A percentile compares a stretch with the other conserved stretches of the same genome.
These are phyloP conservation scores for Imbricaverruca yamaguchii DNA, from an alignment of 2,888 invertebrate species.

Conservation along the genomic window DNA sequence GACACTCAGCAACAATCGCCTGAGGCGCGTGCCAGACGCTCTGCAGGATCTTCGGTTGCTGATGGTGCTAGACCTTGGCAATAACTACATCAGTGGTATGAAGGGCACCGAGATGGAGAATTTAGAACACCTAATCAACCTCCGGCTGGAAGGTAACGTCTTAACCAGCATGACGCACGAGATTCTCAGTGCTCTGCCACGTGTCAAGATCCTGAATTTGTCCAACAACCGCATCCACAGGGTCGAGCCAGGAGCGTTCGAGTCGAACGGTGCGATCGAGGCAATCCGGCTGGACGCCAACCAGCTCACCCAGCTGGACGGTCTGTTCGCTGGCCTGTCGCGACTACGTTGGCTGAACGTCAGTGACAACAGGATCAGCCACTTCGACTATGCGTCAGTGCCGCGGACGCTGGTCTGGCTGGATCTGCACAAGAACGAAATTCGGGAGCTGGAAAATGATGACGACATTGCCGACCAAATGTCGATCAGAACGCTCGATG, in stretches of 20 bases:
- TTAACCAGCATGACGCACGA: slow-evolving; percentile 61
- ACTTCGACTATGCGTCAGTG: slow-evolving; percentile 78
- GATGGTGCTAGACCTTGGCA: neutral
- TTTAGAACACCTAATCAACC: slow-evolving; percentile 60
- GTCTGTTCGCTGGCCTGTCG: slow-evolving; percentile 69
- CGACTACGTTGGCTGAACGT: slow-evolving; percentile 78
- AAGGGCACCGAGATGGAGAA: slow-evolving; percentile 43
- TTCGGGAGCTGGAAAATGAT: slow-evolving; percentile 73
- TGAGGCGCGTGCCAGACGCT: neutral
- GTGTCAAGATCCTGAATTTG: neutral
- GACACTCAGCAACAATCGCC: slow-evolving; percentile 56
- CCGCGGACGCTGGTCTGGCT: slow-evolving; percentile 78
- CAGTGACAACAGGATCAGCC: slow-evolving; percentile 72
- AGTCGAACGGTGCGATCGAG: neutral
- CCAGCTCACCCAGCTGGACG: slow-evolving; percentile 66
- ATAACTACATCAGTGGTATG: neutral
- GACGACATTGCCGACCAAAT: slow-evolving; percentile 54
- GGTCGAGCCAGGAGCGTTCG: neutral
- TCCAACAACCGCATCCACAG: neutral
- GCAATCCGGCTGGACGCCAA: slow-evolving; percentile 66
- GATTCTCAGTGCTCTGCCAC: slow-evolving; percentile 28
- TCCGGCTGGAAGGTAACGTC: slow-evolving; percentile 67
- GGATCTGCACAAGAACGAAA: slow-evolving; percentile 75
- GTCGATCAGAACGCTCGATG: slow-evolving; percentile 70
- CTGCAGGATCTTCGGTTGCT: neutral